Evolutionary conservation across 2,797 vertebrate genomes (phyloP), one percentile per base, ranked within the genome.

Genomic region (Diglossa cyanea): DNA sequence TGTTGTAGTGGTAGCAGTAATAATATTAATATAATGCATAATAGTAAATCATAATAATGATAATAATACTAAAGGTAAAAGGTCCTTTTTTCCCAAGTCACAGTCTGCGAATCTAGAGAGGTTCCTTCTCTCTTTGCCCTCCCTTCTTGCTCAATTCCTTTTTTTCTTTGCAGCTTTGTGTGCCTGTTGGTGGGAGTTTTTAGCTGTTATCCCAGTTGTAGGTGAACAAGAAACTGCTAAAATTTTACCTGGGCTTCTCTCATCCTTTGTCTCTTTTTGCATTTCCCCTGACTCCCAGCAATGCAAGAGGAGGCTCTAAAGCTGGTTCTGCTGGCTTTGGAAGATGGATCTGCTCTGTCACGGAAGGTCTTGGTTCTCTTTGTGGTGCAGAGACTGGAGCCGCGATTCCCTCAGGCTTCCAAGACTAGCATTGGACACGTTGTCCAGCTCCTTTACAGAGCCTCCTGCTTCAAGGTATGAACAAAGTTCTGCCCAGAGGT

Each of bases 231-330:
- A 39, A 72, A 42, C 35, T 53, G 33, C 45, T 50, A 19, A 42
- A 67, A 13, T 44, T 18, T 39, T 58, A 20, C 25, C 60, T 50
- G 25, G 4, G 24, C 10, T 73, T 47, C 19, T 57, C 37, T 93
- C 30, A 86, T 58, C 9, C 28, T 31, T n/a, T 63, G 5, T 89
- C 30, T 91, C 21, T 78, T 18, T 26, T 81, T 28, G 1, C 8
- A 2, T 66, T 85, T 78, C 5, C 20, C 40, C 51, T 68, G 70
- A 14, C 58, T 75, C 7, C 67, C 95, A 99, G 99, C 99, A 94
- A 99, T 99, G 99, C 99, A 99, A 96, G 99, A 99, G 86, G 99
- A 99, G 98, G 99, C 99, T 93, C 97, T 99, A 67, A 99, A 99
- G 97, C 98, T 99, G 97, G 99, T 99, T 95, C 98, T 99, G 13